A percentile compares a stretch with the other conserved stretches of the same genome.
phyloP scores from a whole-genome alignment of 1,140 invertebrate species.

The Aphis craccivora region DNA sequence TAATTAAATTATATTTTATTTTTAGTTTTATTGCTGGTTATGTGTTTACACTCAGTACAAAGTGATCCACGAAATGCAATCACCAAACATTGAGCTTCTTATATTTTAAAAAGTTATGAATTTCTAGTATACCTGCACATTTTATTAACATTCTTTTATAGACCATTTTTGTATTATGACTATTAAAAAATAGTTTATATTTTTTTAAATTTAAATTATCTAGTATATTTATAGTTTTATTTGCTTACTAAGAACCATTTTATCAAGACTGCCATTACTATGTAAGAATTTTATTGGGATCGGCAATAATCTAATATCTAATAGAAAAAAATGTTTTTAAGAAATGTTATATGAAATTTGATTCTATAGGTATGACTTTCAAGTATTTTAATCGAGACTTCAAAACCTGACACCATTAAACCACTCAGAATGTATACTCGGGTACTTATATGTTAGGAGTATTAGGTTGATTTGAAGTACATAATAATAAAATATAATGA shows the following conservation, averaged over 20 bases:
- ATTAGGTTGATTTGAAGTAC: too few relatives aligned
- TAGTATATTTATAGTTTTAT: background rate
- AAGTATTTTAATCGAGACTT: too few relatives aligned
- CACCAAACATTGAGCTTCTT: constrained; percentile 85
- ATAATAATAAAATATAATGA: too few relatives aligned
- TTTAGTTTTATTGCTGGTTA: constrained; percentile 85
- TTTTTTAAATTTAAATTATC: background rate
- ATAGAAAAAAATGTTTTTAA: background rate
- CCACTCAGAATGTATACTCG: too few relatives aligned
- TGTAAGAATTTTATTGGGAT: background rate
- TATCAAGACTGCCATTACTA: constrained; percentile 49
- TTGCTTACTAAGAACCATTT: constrained; percentile 37
- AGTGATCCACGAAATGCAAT: constrained; percentile 78
- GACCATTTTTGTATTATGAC: background rate
- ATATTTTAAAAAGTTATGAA: constrained; percentile 68
- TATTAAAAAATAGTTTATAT: background rate
- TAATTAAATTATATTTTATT: constrained; percentile 62
- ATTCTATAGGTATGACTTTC: too few relatives aligned
- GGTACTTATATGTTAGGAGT: too few relatives aligned
- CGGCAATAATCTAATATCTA: background rate
- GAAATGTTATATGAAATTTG: background rate
- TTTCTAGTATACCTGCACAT: too few relatives aligned
- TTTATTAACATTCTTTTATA: background rate
- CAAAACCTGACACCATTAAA: too few relatives aligned
- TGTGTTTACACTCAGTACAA: constrained; percentile 85